These are phyloP conservation scores for Lordiphosa fenestrarum DNA, from an alignment of 2,888 invertebrate genomes.

Conservation along the genomic window DNA sequence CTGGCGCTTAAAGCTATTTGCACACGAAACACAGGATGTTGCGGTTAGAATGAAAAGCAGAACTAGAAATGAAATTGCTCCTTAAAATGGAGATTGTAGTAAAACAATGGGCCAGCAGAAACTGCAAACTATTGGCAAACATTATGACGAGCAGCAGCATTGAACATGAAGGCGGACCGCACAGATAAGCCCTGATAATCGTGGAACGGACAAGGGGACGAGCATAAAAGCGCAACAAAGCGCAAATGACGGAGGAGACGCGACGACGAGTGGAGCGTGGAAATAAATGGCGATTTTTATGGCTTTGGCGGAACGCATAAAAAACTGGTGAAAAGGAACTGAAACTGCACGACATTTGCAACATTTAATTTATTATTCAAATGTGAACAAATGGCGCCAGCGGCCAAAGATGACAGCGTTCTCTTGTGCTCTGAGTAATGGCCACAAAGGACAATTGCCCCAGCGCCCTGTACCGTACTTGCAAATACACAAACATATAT, in stretches of 20 bases:
- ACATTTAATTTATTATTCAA: slow-evolving; percentile 75
- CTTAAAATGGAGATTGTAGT: slow-evolving; percentile 24
- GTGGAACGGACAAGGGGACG: slow-evolving; percentile 26
- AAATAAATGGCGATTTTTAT: slow-evolving; percentile 68
- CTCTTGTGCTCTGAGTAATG: slow-evolving; percentile 54
- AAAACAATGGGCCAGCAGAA: slow-evolving; percentile 16
- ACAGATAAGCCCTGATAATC: slow-evolving; percentile 26
- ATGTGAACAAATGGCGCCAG: slow-evolving; percentile 70
- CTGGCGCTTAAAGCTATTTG: slow-evolving; percentile 36
- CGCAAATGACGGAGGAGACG: slow-evolving; percentile 35
- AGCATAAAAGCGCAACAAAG: slow-evolving; percentile 30
- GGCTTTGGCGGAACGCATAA: slow-evolving; percentile 65
- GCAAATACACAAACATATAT: slow-evolving; percentile 7
- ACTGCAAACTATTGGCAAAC: slow-evolving; percentile 44
- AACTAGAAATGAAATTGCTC: slow-evolving; percentile 30
- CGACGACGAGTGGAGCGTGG: slow-evolving; percentile 31
- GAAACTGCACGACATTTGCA: slow-evolving; percentile 64
- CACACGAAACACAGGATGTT: slow-evolving; percentile 19
- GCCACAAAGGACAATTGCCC: slow-evolving; percentile 51
- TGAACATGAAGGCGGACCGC: slow-evolving; percentile 27
- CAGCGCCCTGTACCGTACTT: slow-evolving; percentile 21
- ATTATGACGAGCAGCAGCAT: slow-evolving; percentile 44
- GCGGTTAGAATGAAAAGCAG: slow-evolving; percentile 27
- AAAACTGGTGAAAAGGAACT: slow-evolving; percentile 48
- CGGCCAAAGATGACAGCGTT: slow-evolving; percentile 67